These are phyloP conservation scores for Sardinella longiceps DNA, from an alignment of 2,797 vertebrate species.

Conservation along the genomic window DNA sequence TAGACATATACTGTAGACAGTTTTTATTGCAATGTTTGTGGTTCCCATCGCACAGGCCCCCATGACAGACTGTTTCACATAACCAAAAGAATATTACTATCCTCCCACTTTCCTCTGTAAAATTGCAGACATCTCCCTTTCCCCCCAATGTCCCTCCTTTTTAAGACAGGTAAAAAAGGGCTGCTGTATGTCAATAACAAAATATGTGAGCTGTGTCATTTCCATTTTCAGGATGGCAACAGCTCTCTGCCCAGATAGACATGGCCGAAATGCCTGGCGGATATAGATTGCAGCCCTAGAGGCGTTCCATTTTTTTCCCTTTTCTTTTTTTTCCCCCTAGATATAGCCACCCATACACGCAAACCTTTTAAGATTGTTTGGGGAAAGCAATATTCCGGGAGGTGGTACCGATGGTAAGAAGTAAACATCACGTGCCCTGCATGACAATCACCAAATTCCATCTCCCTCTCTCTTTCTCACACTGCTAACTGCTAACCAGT, in stretches of 20 bases:
- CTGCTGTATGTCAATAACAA: neutral
- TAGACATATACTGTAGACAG: no score
- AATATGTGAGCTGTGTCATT: constrained; percentile 4
- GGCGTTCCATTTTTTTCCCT: neutral
- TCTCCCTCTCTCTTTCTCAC: neutral
- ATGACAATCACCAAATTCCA: constrained; percentile 16
- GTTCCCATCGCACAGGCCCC: neutral
- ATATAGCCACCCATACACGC: neutral
- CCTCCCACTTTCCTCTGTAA: neutral
- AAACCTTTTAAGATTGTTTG: constrained; percentile 18
- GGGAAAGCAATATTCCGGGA: constrained; percentile 14
- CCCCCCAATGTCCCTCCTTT: neutral
- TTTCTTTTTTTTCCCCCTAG: neutral
- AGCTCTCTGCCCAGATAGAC: neutral
- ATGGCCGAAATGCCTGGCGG: neutral
- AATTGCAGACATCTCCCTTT: neutral
- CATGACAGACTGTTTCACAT: neutral
- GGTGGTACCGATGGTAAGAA: neutral
- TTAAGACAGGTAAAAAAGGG: neutral
- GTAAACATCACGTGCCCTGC: constrained; percentile 17
- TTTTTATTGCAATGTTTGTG: neutral
- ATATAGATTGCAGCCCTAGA: neutral
- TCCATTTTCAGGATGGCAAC: neutral
- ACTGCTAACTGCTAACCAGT: neutral
- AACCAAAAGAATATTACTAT: neutral